A percentile compares a stretch with the other conserved stretches of the same genome.
Evolutionary conservation across 2,113 vertebrate species (phyloP).

Genomic region (Aythya baeri): DNA sequence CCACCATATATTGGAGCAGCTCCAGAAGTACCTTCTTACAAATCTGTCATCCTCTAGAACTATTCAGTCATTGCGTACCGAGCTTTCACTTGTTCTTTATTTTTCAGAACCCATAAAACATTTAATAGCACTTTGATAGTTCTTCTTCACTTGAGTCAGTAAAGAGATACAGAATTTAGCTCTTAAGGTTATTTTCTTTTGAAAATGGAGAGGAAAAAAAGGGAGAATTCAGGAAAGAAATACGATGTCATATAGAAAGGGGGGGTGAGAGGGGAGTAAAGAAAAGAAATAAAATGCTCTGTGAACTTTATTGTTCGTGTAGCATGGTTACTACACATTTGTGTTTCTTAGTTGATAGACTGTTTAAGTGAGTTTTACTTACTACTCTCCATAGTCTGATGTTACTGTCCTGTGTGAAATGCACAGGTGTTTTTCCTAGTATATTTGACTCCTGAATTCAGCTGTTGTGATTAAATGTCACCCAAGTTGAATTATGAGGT

Average conservation of each 20-base stretch:
- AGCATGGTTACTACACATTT: not conserved
- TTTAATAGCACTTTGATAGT: not conserved
- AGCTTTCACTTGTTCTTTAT: not conserved
- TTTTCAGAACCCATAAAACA: not conserved
- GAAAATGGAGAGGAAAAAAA: not conserved
- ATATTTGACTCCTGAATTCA: not conserved
- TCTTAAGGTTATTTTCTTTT: not conserved
- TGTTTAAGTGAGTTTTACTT: not conserved
- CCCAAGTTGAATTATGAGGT: not conserved
- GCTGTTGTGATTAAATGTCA: not conserved
- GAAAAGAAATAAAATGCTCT: not conserved
- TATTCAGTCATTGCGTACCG: not conserved
- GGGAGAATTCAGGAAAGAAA: not conserved
- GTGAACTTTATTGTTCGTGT: not conserved
- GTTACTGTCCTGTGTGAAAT: not conserved
- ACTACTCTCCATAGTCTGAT: not conserved
- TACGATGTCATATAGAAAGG: not conserved
- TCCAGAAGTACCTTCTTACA: not conserved
- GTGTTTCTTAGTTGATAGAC: not conserved
- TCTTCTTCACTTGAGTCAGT: not conserved
- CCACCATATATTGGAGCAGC: not conserved
- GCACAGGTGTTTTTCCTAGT: not conserved
- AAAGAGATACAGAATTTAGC: not conserved
- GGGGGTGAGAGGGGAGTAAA: not conserved
- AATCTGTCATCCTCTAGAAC: not conserved